Evolutionary conservation across 92 coral and sea anemone species (phyloP).

Genomic region (Phymanthus crucifer): DNA sequence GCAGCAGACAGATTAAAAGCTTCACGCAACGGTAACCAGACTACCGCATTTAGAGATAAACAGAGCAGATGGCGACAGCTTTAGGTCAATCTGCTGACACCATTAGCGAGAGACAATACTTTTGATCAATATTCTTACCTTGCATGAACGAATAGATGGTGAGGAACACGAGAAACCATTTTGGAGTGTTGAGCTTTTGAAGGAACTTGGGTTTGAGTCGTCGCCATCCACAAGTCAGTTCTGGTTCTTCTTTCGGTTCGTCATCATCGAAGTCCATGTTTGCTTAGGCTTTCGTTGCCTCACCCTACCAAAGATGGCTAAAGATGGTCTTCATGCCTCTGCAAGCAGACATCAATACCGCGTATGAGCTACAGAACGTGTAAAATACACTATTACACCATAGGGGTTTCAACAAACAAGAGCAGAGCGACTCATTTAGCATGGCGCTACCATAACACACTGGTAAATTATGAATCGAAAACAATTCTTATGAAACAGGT

Average conservation of each 20-base stretch:
- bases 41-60: background rate
- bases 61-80: background rate
- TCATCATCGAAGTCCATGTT: slow-evolving; percentile 43
- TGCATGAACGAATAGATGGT: slow-evolving; percentile 98
- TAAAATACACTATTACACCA: background rate
- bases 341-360: background rate
- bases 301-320: background rate
- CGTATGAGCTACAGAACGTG: background rate
- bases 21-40: no score
- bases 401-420: no score
- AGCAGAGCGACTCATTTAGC: no score
- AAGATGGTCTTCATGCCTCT: background rate
- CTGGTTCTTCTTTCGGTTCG: slow-evolving; percentile 58
- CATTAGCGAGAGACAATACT: background rate
- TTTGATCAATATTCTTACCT: slow-evolving; percentile 64
- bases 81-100: background rate
- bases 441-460: no score
- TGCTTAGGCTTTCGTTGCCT: background rate
- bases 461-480: no score
- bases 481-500: no score
- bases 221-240: slow-evolving; percentile 94
- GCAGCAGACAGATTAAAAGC: no score
- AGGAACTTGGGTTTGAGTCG: slow-evolving; percentile 83
- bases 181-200: slow-evolving; percentile 94
- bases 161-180: slow-evolving; percentile 94